Evolutionary conservation across 2,888 invertebrate genomes (phyloP).

Genomic region (Lasioglossum malachurum): DNA sequence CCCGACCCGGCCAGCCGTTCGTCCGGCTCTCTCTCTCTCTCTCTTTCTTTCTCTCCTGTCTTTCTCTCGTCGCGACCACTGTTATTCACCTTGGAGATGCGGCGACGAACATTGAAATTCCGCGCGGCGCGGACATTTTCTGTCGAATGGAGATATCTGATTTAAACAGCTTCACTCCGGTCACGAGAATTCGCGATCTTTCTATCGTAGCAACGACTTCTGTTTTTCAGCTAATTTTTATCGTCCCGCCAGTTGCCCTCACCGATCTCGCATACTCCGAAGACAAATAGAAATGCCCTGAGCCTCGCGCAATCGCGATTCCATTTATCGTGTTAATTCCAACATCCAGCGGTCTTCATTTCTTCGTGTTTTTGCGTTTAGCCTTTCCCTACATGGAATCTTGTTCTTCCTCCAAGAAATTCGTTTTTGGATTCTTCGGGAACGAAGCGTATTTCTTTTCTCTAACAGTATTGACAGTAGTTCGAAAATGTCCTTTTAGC

Average conservation of each 20-base stretch:
- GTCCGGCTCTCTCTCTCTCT: slow-evolving; percentile 1
- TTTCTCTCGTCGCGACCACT: slow-evolving; percentile 22
- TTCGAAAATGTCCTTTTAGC: neutral
- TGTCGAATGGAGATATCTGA: slow-evolving; percentile 21
- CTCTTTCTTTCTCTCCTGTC: neutral
- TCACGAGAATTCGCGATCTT: slow-evolving; percentile 13
- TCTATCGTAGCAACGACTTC: neutral
- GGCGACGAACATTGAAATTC: slow-evolving; percentile 39
- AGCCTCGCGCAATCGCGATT: neutral
- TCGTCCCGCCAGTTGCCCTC: neutral
- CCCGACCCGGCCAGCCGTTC: neutral
- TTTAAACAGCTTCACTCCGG: slow-evolving; percentile 11
- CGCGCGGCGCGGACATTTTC: slow-evolving; percentile 16
- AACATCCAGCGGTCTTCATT: neutral
- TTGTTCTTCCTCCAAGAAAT: neutral
- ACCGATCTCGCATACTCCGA: neutral
- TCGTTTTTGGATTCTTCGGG: neutral
- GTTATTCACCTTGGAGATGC: slow-evolving; percentile 27
- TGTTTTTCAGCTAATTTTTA: neutral
- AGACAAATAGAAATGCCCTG: neutral
- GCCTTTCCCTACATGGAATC: neutral
- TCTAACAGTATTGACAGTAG: neutral
- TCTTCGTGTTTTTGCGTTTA: neutral
- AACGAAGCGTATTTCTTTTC: neutral
- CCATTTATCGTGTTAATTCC: neutral